Evolutionary conservation across 2,797 vertebrate species (phyloP).

Genomic region (Clamator glandarius): DNA sequence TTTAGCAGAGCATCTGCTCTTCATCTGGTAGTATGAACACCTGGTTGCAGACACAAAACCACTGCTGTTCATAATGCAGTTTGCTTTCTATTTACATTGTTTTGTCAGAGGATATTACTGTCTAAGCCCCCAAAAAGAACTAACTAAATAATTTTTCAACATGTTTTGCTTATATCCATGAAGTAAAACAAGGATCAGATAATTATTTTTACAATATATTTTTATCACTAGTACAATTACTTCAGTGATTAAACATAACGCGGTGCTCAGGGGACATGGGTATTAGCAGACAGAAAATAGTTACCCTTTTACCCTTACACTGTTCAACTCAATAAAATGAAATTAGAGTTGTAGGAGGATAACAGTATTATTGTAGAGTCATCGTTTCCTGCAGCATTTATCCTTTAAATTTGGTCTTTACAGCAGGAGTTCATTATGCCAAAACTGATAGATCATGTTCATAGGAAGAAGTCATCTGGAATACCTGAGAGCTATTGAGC

Average conservation of each 20-base stretch:
- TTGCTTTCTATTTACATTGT: not conserved
- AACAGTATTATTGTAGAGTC: constrained; percentile 68
- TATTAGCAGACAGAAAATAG: constrained; percentile 29
- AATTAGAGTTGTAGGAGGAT: constrained; percentile 69
- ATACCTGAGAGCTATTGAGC: not conserved
- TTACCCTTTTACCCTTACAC: constrained; percentile 66
- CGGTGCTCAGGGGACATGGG: not conserved
- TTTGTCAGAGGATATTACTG: not conserved
- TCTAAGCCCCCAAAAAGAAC: not conserved
- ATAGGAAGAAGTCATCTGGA: constrained; percentile 22
- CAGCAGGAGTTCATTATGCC: constrained; percentile 65
- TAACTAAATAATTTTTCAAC: not conserved
- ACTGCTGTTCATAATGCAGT: not conserved
- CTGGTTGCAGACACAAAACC: not conserved
- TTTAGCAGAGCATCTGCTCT: not conserved
- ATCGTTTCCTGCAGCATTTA: constrained; percentile 65
- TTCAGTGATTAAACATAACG: not conserved
- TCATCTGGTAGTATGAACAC: not conserved
- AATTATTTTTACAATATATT: not conserved
- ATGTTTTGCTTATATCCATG: constrained; percentile 4
- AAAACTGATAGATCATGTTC: constrained; percentile 60
- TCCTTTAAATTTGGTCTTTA: constrained; percentile 70
- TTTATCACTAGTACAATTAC: constrained; percentile 48
- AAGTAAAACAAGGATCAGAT: not conserved
- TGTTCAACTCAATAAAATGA: constrained; percentile 70